Evolutionary conservation across 2,113 vertebrate genomes (phyloP), one percentile per base, ranked within the genome.

Genomic region (Calyptomena viridis): DNA sequence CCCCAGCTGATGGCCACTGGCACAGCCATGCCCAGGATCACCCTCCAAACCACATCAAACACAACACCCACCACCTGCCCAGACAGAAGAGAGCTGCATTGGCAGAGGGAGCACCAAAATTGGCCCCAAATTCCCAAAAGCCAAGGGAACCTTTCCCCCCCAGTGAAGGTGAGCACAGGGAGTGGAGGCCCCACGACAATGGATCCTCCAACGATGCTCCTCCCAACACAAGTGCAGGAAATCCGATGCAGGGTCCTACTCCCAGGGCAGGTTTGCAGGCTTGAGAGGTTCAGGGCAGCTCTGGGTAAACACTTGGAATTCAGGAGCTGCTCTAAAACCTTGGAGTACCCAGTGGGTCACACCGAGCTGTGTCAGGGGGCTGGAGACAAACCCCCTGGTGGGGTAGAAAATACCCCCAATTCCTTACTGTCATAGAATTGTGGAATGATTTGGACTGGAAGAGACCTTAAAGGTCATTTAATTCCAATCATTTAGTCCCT

Each of bases 201-300:
- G 49, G 42, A 35, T 40, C 40, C 77, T 75, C 92, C 18, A 81
- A 53, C 74, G 64, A 66, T 62, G 44, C 74, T 52, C 28, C 76
- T 86, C 90, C 37, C 1, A n/a, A 10, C 84, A 74, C 76, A 66
- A 84, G 91, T 0, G 2, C 87, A 93, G 90, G 93, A 94, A 92
- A 96, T 93, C 87, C 53, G 8, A 89, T 1, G 4, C 74, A 46
- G 25, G 9, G 84, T 79, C 71, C 81, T 64, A 19, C n/a, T 84
- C 76, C 89, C 94, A 87, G 74, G 19, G 23, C n/a, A 84, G 84
- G 14, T 82, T 62, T 84, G 84, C 87, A 35, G 75, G 49, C 87
- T 86, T 10, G 0, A 56, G 73, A 47, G 68, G 46, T 7, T 52
- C 76, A 87, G 86, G 67, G 79, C 59, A 95, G 80, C 39, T 42